phyloP scores from a whole-genome alignment of 2,888 invertebrate genomes.

The Asteroscopus sphinx region DNA sequence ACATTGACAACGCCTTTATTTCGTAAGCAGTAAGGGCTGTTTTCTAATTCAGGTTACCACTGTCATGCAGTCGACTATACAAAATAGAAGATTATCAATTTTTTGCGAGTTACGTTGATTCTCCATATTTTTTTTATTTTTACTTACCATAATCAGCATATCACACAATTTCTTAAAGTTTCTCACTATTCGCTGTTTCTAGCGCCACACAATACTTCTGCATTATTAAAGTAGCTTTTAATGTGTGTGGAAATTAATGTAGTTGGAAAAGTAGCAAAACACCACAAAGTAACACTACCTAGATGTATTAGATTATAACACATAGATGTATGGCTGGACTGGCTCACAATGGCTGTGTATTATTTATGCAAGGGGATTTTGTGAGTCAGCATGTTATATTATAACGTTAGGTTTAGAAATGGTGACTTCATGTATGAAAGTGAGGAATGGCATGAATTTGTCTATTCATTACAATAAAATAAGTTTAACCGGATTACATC shows the following conservation, averaged over 20 bases:
- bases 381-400: constrained; percentile 43
- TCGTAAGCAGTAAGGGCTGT: too few relatives aligned
- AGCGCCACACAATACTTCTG: constrained; percentile 68
- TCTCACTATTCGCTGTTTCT: constrained; percentile 39
- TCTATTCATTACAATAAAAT: neutral
- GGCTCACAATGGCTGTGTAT: constrained; percentile 41
- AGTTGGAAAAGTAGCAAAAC: constrained; percentile 73
- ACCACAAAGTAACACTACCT: constrained; percentile 30
- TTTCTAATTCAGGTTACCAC: too few relatives aligned
- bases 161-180: too few relatives aligned
- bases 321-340: constrained; percentile 39
- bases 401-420: constrained; percentile 27
- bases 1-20: too few relatives aligned
- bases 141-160: too few relatives aligned
- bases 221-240: constrained; percentile 84
- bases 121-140: too few relatives aligned
- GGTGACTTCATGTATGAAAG: constrained; percentile 15
- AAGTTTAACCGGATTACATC: too few relatives aligned
- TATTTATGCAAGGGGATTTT: constrained; percentile 55
- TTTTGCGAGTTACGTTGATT: too few relatives aligned
- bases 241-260: constrained; percentile 85
- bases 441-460: constrained; percentile 9
- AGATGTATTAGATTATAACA: constrained; percentile 16
- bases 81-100: too few relatives aligned
- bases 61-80: too few relatives aligned